Evolutionary conservation across 1,140 invertebrate species (phyloP).

Genomic region (Paraescarpia echinospica): DNA sequence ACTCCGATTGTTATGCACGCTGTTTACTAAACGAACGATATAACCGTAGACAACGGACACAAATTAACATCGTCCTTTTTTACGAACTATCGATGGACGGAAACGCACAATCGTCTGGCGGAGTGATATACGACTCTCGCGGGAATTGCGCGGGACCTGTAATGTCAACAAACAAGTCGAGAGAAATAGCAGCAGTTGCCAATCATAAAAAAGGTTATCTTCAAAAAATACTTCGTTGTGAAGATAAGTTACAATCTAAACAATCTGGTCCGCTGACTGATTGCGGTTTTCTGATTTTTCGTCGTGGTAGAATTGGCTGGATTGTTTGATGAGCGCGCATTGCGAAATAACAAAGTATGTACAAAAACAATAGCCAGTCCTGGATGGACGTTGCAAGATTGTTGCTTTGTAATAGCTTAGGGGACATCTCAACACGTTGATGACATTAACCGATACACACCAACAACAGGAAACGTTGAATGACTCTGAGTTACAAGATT

Average conservation of each 20-base stretch:
- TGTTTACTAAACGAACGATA: not conserved
- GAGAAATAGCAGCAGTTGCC: not conserved
- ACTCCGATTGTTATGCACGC: not conserved
- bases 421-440: no score
- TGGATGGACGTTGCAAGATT: no score
- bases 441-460: no score
- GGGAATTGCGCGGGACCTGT: not conserved
- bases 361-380: no score
- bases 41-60: not conserved
- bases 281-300: not conserved
- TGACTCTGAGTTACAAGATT: no score
- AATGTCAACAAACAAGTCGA: not conserved
- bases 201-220: not conserved
- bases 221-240: not conserved
- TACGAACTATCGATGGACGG: not conserved
- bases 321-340: not conserved
- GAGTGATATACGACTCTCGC: not conserved
- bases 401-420: no score
- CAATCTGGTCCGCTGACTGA: not conserved
- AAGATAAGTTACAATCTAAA: not conserved
- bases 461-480: no score
- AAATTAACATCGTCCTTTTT: not conserved
- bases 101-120: not conserved
- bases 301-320: not conserved
- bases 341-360: not conserved